Evolutionary conservation across 2,888 invertebrate species (phyloP), one percentile per base, ranked within the genome.

Genomic region (Ichneumoninae sp.): DNA sequence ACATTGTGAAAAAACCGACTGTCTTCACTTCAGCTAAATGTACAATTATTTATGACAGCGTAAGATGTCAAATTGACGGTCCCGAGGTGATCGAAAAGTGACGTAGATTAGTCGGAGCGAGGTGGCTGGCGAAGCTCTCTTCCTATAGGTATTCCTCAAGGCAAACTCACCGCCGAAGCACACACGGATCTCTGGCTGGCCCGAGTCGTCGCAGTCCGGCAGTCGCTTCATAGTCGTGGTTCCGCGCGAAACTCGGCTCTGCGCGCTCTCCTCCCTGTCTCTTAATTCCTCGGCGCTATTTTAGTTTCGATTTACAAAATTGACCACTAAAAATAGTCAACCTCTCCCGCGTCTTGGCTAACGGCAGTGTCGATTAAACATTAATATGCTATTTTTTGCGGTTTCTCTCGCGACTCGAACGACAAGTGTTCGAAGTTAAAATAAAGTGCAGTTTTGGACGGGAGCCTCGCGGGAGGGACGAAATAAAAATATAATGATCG

Each of bases 201-300:
- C 57, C 70, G 70, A 62, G 72, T 75, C 82, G 76, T 82, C 79
- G 86, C 84, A 85, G 86, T 86, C 90, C 89, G 88, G 79, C 87
- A 88, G 89, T 88, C 87, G 87, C 89, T 88, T 90, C 72, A 90
- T 89, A 89, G 89, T 88, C 86, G 88, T 85, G 87, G 86, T 83
- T 86, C 87, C 87, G 86, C 69, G 89, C 86, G 89, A 82, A 72
- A 72, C 84, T 30, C 78, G 70, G 60, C 36, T 33, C 75, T 19
- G n/a, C 50, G 50, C 75, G 66, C 74, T 74, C 69, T 70, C 50
- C 65, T 54, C 19, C 65, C 83, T 50, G 57, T 60, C 83, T 75
- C 47, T 40, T 65, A 50, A 62, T 65, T 62, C 30, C 36, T 50
- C 62, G 65, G 47, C 68, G 76, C 80, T 77, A 77, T 80, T 84